phyloP scores from a whole-genome alignment of 2,797 vertebrate genomes.

The Pygocentrus nattereri region DNA sequence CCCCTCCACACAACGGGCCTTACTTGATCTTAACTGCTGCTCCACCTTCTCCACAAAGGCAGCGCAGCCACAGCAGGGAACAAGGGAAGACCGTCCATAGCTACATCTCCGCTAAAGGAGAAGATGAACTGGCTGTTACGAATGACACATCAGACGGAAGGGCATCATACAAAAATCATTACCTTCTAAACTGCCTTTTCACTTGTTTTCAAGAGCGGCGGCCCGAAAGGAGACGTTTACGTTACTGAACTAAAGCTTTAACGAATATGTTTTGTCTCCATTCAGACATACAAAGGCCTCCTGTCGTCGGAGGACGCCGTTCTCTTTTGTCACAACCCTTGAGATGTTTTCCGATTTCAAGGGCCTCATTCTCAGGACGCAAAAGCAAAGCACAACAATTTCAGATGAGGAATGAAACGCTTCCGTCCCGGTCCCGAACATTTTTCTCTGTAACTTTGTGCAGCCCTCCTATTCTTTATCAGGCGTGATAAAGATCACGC shows the following conservation, averaged over 20 bases:
- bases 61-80: conserved; percentile 11
- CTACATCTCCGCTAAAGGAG: background rate
- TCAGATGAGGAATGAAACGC: background rate
- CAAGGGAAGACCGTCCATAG: background rate
- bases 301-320: background rate
- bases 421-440: background rate
- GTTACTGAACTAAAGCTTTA: conserved; percentile 6
- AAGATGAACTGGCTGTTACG: conserved; percentile 22
- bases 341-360: background rate
- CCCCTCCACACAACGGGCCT: conserved; percentile 15
- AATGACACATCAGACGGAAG: background rate
- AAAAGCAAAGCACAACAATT: conserved; percentile 20
- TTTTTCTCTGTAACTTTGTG: background rate
- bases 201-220: conserved; percentile 13
- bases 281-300: conserved; percentile 10
- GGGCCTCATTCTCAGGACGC: conserved; percentile 43
- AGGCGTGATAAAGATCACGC: background rate
- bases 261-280: background rate
- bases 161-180: conserved; percentile 25
- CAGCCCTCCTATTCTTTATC: background rate
- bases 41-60: conserved; percentile 22
- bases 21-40: conserved; percentile 34
- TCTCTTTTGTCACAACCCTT: background rate
- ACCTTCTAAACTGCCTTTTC: conserved; percentile 12
- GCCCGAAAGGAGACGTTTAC: background rate